Evolutionary conservation across 2,888 invertebrate genomes (phyloP).

Genomic region (Philaethria dido): DNA sequence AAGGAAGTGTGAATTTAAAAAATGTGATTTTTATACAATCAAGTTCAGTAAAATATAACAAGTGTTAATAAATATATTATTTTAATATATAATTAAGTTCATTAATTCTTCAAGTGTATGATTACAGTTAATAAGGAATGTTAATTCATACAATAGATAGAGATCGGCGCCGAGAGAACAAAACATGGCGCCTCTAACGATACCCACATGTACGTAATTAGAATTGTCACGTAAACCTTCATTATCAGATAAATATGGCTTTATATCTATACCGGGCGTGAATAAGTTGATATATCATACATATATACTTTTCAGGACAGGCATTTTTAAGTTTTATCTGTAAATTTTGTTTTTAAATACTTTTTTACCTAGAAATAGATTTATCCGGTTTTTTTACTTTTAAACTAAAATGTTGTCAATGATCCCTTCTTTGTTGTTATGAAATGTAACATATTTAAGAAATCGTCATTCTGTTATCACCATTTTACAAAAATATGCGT

Average conservation of each 20-base stretch:
- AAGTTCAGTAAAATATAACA: neutral
- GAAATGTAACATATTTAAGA: too few relatives aligned
- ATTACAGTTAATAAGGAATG: constrained; percentile 32
- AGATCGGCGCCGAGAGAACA: constrained; percentile 33
- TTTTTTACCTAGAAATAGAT: too few relatives aligned
- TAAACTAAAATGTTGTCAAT: too few relatives aligned
- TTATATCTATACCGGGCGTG: neutral
- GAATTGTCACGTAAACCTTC: constrained; percentile 35
- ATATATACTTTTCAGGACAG: too few relatives aligned
- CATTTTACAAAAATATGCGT: too few relatives aligned
- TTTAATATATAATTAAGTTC: constrained; percentile 6
- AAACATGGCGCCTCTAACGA: constrained; percentile 32
- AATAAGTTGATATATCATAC: too few relatives aligned
- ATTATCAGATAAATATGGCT: constrained; percentile 4
- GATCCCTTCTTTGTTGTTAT: too few relatives aligned
- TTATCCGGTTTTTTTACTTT: too few relatives aligned
- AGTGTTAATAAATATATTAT: constrained; percentile 9
- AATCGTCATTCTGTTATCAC: too few relatives aligned
- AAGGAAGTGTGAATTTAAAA: neutral
- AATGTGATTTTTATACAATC: constrained; percentile 1
- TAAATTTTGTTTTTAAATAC: too few relatives aligned
- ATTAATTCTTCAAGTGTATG: constrained; percentile 10
- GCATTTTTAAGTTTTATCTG: too few relatives aligned
- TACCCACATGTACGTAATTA: constrained; percentile 36
- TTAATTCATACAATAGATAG: constrained; percentile 37